phyloP scores from a whole-genome alignment of 1,140 invertebrate genomes.

The Nephila pilipes region DNA sequence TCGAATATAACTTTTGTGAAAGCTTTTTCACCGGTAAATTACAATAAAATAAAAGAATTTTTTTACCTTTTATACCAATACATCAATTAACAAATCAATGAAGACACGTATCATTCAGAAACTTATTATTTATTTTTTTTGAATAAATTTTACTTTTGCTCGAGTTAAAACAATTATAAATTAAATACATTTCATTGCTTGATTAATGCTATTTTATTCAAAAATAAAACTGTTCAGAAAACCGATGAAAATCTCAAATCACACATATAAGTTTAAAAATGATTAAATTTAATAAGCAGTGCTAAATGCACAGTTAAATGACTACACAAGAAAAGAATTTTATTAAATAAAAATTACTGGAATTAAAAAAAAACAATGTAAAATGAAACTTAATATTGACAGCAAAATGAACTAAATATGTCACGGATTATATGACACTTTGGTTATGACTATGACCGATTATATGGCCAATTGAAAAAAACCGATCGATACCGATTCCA shows the following conservation, averaged over 20 bases:
- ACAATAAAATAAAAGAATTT: too few species aligned
- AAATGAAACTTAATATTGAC: background rate
- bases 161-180: background rate
- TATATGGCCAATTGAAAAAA: background rate
- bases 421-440: background rate
- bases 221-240: background rate
- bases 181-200: background rate
- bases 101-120: too few species aligned
- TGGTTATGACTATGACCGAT: background rate
- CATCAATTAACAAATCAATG: too few species aligned
- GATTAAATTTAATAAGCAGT: background rate
- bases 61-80: too few species aligned
- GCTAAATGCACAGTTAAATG: too few species aligned
- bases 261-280: background rate
- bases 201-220: too few species aligned
- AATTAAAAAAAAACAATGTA: background rate
- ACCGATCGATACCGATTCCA: background rate
- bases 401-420: background rate
- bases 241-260: background rate
- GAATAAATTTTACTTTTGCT: background rate
- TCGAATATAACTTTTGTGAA: too few species aligned
- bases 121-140: too few species aligned
- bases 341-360: background rate
- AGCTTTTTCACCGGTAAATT: too few species aligned
- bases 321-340: background rate